Evolutionary conservation across 2,888 invertebrate genomes (phyloP).

Genomic region (Andrena dorsata): DNA sequence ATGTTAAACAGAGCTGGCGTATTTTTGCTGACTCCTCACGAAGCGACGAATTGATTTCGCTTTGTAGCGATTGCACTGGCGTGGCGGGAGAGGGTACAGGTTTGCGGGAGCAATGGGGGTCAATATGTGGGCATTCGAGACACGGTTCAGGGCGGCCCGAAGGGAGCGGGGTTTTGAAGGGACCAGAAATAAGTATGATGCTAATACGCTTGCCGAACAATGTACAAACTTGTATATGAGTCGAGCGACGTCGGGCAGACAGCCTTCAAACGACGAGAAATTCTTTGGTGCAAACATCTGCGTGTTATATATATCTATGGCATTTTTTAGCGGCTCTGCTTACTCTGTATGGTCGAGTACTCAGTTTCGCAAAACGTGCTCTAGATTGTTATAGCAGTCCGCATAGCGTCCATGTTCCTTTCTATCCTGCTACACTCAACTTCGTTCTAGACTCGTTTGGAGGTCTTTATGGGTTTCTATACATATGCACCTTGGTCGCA

Average conservation of each 20-base stretch:
- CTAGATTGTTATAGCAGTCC: slow-evolving; percentile 47
- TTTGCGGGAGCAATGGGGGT: not conserved
- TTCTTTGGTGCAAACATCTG: slow-evolving; percentile 38
- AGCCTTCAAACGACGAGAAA: slow-evolving; percentile 74
- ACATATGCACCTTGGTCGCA: slow-evolving; percentile 24
- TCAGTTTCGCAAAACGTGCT: slow-evolving; percentile 51
- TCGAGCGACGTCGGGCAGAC: slow-evolving; percentile 77
- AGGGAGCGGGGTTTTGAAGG: slow-evolving; percentile 78
- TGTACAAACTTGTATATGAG: slow-evolving; percentile 66
- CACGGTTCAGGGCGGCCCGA: slow-evolving; percentile 16
- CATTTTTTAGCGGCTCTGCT: slow-evolving; percentile 50
- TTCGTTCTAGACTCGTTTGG: slow-evolving; percentile 33
- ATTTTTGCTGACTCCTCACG: slow-evolving; percentile 42
- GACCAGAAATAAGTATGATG: slow-evolving; percentile 44
- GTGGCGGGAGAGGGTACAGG: slow-evolving; percentile 16
- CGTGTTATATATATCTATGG: slow-evolving; percentile 43
- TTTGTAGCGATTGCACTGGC: slow-evolving; percentile 72
- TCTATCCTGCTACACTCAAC: slow-evolving; percentile 9
- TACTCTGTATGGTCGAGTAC: not conserved
- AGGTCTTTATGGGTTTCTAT: slow-evolving; percentile 12
- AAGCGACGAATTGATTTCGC: slow-evolving; percentile 74
- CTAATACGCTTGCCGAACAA: slow-evolving; percentile 67
- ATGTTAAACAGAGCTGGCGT: slow-evolving; percentile 45
- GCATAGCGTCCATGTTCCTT: slow-evolving; percentile 17
- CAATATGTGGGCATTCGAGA: not conserved